These are phyloP conservation scores for Chromobotia macracanthus DNA, from an alignment of 2,797 vertebrate genomes.

Conservation along the genomic window DNA sequence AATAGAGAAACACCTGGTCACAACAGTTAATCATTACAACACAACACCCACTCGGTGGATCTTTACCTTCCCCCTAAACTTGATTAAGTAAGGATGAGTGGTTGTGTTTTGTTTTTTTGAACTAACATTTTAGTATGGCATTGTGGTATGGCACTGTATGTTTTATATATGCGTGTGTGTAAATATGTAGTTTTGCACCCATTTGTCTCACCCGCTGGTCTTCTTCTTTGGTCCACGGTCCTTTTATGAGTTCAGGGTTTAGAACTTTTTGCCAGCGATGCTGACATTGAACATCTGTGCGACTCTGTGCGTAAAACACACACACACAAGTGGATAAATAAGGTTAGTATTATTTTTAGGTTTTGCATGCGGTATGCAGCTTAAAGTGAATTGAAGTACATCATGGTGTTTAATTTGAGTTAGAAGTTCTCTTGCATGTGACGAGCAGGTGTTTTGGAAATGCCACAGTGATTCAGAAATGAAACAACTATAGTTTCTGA, in stretches of 20 bases:
- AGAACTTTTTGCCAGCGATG: constrained; percentile 99
- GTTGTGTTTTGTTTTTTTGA: neutral
- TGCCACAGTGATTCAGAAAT: constrained; percentile 61
- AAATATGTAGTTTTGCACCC: too few species aligned
- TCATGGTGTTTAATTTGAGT: constrained; percentile 13
- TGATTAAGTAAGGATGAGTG: constrained; percentile 1
- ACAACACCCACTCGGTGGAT: constrained; percentile 22
- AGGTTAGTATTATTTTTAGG: constrained; percentile 26
- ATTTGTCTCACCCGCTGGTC: constrained; percentile 91
- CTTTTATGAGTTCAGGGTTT: constrained; percentile 98
- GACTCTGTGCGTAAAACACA: constrained; percentile 79
- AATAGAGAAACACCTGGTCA: constrained; percentile 54
- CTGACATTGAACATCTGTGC: constrained; percentile 98
- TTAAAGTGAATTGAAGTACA: constrained; percentile 4
- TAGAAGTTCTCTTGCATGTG: constrained; percentile 15
- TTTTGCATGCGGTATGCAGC: constrained; percentile 3
- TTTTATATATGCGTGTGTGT: neutral
- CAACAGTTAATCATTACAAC: constrained; percentile 59
- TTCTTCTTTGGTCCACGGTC: constrained; percentile 99
- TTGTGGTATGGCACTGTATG: neutral
- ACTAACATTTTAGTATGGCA: constrained; percentile 9
- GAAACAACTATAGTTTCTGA: constrained; percentile 63
- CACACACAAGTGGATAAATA: constrained; percentile 15
- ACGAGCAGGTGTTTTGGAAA: constrained; percentile 60
- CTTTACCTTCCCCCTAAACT: constrained; percentile 1